Evolutionary conservation across 2,797 vertebrate genomes (phyloP), one percentile per base, ranked within the genome.

Genomic region (Decapterus maruadsi): DNA sequence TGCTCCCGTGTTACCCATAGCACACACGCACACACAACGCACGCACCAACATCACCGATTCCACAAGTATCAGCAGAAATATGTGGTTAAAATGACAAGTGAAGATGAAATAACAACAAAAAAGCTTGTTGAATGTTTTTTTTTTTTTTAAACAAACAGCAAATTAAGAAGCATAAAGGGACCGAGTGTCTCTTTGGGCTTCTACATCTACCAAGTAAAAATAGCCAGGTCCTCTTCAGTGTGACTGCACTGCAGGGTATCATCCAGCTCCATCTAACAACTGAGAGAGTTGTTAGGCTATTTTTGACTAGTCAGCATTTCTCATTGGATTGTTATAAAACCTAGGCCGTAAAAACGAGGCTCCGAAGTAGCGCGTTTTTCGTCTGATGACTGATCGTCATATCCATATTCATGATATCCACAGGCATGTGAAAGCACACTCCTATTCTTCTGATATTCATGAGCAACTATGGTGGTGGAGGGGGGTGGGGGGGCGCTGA

Each of bases 251-350:
- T 84, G 80, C 85, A 90, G 82, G 81, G 75, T 80, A 83, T 76
- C 65, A 76, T 48, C 75, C 69, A 86, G 73, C 79, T 78, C 71
- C 72, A 71, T 76, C 61, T 42, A 82, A 87, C 63, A 65, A 81
- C 13, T 1, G 45, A 68, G 51, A 80, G 75, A 77, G 71, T 73
- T 82, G 75, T 64, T 70, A 8, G 68, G 77, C 68, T 81, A 71
- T 86, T 80, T 88, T 78, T 75, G 78, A 82, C 63, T 11, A 73
- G 77, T 91, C 83, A 89, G 91, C 81, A 60, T 72, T 85, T 87
- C 50, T 72, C 62, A 71, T 66, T 61, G 51, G 64, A 83, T 77
- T 22, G 0, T 68, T 83, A 75, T 55, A 66, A 86, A 82, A 64
- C 69, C 50, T 4, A 22, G 40, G 55, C 72, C 34, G 57, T 77